Conservation (phyloP, 1,140 invertebrate genomes). For the Formica exsecta region DNA sequence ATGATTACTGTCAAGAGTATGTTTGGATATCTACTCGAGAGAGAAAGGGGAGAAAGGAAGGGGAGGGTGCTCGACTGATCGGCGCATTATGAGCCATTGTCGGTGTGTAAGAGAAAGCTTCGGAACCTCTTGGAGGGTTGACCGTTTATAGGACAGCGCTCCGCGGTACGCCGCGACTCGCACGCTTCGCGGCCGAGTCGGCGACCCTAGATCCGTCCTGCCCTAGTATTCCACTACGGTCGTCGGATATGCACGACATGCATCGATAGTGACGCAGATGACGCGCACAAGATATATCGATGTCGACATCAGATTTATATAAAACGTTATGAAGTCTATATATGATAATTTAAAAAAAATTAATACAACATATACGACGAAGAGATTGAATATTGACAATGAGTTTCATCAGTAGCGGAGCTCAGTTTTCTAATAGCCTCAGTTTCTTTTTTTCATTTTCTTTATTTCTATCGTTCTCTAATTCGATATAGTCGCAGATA, state of each 20-base stretch:
- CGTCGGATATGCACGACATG: conserved; percentile 57
- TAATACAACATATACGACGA: too few relatives aligned
- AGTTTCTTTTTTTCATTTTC: too few relatives aligned
- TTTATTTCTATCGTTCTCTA: too few relatives aligned
- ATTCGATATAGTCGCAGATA: too few relatives aligned
- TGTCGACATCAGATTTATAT: not conserved
- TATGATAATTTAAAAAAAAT: not conserved
- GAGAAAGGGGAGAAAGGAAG: not conserved
- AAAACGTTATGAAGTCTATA: not conserved
- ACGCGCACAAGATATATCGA: not conserved
- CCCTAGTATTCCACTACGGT: conserved; percentile 64
- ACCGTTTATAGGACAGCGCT: conserved; percentile 60
- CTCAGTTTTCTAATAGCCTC: too few relatives aligned
- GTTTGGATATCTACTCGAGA: conserved; percentile 28
- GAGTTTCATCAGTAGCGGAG: too few relatives aligned
- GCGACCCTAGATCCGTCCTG: conserved; percentile 63
- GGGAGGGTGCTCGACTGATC: not conserved
- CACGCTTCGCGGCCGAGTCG: conserved; percentile 53
- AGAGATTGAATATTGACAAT: not conserved
- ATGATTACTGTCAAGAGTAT: conserved; percentile 20
- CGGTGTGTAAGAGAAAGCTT: conserved; percentile 61
- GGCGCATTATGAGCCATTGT: conserved; percentile 43
- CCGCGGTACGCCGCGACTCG: conserved; percentile 33
- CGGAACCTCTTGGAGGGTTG: not conserved
- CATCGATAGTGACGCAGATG: conserved; percentile 50